Evolutionary conservation across 2,888 invertebrate genomes (phyloP).

Genomic region (Sarcophaga carnaria): DNA sequence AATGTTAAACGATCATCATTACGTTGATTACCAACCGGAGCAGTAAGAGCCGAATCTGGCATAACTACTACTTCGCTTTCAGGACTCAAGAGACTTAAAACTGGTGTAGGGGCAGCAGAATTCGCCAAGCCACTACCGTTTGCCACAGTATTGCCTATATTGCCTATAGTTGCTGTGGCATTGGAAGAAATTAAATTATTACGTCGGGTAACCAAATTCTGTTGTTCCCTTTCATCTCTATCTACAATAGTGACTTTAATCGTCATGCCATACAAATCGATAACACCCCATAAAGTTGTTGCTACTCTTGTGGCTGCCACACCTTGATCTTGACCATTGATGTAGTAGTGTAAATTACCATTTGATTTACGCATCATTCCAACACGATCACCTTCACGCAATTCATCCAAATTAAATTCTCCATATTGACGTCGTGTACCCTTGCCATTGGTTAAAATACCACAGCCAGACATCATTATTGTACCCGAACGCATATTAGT

Average conservation of each 20-base stretch:
- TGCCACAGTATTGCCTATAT: conserved; percentile 50
- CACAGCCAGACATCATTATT: conserved; percentile 98
- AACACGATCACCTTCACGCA: conserved; percentile 93
- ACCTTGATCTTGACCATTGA: conserved; percentile 96
- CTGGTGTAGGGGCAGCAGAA: conserved; percentile 75
- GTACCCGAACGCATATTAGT: conserved; percentile 96
- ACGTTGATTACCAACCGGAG: conserved; percentile 73
- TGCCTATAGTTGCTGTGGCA: conserved; percentile 63
- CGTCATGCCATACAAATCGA: conserved; percentile 97
- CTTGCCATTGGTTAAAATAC: conserved; percentile 97
- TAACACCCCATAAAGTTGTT: conserved; percentile 93
- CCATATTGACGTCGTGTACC: conserved; percentile 96
- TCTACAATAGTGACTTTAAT: conserved; percentile 94
- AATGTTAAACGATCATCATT: conserved; percentile 90
- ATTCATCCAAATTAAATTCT: conserved; percentile 95
- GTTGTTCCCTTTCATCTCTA: conserved; percentile 89
- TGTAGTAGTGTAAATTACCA: conserved; percentile 94
- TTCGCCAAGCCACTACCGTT: conserved; percentile 68
- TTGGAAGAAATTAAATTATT: conserved; percentile 83
- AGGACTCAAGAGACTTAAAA: conserved; percentile 80
- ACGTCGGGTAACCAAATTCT: conserved; percentile 88
- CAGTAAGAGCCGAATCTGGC: conserved; percentile 74
- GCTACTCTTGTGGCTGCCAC: conserved; percentile 93
- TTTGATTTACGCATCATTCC: conserved; percentile 94
- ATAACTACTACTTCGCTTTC: conserved; percentile 76